phyloP scores from a whole-genome alignment of 2,113 vertebrate genomes.

The Lampris megalopsis region DNA sequence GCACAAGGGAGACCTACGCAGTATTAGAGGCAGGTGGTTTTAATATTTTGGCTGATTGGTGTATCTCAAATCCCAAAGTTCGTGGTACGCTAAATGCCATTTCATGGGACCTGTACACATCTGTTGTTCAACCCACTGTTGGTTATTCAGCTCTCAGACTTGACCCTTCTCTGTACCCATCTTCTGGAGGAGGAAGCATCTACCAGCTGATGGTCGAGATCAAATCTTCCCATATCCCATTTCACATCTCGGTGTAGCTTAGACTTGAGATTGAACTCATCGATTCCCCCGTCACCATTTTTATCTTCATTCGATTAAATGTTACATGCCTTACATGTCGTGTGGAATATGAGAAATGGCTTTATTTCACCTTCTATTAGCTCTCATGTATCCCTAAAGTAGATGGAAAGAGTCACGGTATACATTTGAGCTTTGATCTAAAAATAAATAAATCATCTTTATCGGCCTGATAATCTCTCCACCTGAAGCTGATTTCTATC shows the following conservation, averaged over 20 bases:
- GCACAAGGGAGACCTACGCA: no score
- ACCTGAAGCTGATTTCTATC: constrained; percentile 5
- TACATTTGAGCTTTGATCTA: constrained; percentile 1
- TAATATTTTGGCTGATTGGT: no score
- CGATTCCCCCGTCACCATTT: constrained; percentile 48
- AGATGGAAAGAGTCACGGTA: constrained; percentile 8
- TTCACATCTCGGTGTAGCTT: constrained; percentile 37
- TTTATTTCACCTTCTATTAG: neutral
- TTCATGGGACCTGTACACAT: no score
- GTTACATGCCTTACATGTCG: neutral
- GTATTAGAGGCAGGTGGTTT: no score
- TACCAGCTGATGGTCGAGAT: constrained; percentile 47
- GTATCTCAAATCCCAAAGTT: no score
- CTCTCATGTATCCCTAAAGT: neutral
- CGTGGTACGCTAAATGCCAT: no score
- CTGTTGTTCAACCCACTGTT: neutral
- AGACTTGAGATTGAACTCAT: constrained; percentile 43
- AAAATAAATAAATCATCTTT: neutral
- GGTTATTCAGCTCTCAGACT: constrained; percentile 25
- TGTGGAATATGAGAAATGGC: neutral
- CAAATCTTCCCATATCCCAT: constrained; percentile 61
- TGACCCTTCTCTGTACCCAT: constrained; percentile 33
- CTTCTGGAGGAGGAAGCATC: constrained; percentile 34
- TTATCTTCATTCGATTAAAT: constrained; percentile 25
- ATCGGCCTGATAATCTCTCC: constrained; percentile 22